Evolutionary conservation across 2,797 vertebrate genomes (phyloP).

Genomic region (Margarornis squamiger): DNA sequence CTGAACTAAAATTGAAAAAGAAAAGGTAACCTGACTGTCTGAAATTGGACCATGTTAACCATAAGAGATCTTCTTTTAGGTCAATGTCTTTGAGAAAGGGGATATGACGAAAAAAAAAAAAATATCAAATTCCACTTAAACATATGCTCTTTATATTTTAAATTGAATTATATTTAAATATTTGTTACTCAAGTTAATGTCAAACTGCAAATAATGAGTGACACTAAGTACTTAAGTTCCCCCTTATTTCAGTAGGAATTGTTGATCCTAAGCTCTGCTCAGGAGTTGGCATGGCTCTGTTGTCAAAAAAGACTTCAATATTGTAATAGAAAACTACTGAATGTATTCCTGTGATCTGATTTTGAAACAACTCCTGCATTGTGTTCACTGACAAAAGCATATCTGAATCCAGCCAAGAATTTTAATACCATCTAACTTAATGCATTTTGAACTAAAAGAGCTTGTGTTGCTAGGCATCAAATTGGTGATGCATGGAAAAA

Average conservation of each 20-base stretch:
- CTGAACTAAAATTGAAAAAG: background rate
- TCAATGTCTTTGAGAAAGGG: background rate
- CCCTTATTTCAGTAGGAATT: background rate
- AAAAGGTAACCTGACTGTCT: background rate
- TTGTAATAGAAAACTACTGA: constrained; percentile 32
- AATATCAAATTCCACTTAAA: background rate
- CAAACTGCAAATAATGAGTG: background rate
- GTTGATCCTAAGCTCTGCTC: background rate
- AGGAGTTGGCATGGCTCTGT: background rate
- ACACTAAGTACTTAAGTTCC: background rate
- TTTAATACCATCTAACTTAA: constrained; percentile 57
- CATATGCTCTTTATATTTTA: background rate
- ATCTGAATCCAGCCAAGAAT: constrained; percentile 51
- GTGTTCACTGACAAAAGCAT: constrained; percentile 51
- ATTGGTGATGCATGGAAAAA: constrained; percentile 53
- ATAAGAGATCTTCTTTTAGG: background rate
- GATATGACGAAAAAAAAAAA: background rate
- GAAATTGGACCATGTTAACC: background rate
- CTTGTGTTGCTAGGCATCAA: constrained; percentile 70
- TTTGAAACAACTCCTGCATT: constrained; percentile 51
- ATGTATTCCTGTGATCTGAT: constrained; percentile 45
- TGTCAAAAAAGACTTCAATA: constrained; percentile 29
- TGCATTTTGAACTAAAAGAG: constrained; percentile 63
- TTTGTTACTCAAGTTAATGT: background rate
- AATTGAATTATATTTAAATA: background rate